These are phyloP conservation scores for Stichopus horrens DNA, from an alignment of 53 echinoderm and acorn worm genomes.

Conservation along the genomic window DNA sequence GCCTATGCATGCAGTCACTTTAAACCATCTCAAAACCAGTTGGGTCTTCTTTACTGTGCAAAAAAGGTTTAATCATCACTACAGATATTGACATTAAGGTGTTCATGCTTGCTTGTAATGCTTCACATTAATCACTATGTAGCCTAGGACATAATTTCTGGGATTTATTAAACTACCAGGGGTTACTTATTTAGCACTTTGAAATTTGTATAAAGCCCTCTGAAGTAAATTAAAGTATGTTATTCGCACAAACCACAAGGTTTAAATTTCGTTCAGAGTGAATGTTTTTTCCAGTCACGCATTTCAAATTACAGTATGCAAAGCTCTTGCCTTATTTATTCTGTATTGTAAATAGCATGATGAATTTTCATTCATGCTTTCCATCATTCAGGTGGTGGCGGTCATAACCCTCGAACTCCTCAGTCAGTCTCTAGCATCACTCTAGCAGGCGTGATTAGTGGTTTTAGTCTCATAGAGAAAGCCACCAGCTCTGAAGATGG, in stretches of 20 bases:
- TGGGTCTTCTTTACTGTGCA: too few relatives aligned
- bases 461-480: slow-evolving; percentile 68
- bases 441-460: slow-evolving; percentile 73
- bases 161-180: too few relatives aligned
- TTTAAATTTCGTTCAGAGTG: background rate
- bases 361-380: background rate
- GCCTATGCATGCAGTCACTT: too few relatives aligned
- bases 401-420: slow-evolving; percentile 79
- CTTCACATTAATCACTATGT: too few relatives aligned
- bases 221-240: background rate
- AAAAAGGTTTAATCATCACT: too few relatives aligned
- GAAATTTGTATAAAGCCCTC: background rate
- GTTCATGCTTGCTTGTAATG: too few relatives aligned
- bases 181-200: too few relatives aligned
- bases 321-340: too few relatives aligned
- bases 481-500: slow-evolving; percentile 84
- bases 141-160: too few relatives aligned
- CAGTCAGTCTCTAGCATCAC: slow-evolving; percentile 68
- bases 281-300: background rate
- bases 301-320: too few relatives aligned
- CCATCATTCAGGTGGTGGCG: slow-evolving; percentile 76
- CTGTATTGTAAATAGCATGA: background rate
- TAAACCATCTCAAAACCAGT: too few relatives aligned
- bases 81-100: too few relatives aligned
- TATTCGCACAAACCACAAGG: background rate